Evolutionary conservation across 2,113 vertebrate genomes (phyloP), one percentile per base, ranked within the genome.

Genomic region (Ptilonorhynchus violaceus): DNA sequence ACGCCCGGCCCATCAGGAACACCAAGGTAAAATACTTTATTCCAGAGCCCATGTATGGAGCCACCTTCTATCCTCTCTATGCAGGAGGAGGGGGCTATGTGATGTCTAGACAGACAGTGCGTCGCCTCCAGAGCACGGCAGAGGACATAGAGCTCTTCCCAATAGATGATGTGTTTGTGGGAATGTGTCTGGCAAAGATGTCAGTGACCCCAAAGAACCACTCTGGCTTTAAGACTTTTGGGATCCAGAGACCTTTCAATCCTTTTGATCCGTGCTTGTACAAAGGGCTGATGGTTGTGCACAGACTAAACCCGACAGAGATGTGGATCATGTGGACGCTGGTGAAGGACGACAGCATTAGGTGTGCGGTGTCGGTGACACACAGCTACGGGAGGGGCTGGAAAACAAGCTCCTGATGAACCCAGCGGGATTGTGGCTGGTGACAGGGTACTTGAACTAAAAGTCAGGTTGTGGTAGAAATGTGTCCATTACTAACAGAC

Each of bases 271-370:
- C 98, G 0, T 99, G 98, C 73, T 88, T 98, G 12, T 98, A 98
- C 93, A 97, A 96, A 47, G 98, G 93, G 64, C 98, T 98, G 67
- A 98, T 98, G 85, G 72, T 98, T 24, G 97, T 98, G 79, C 98
- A 98, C 95, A 97, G 89, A 44, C 96, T 98, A 27, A 98, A 85
- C 73, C 97, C 98, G 1, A 96, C 95, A 0, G 96, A 98, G 93
- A 97, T 98, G 97, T 98, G 98, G 98, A 97, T 98, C 83, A 98
- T 98, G 98, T 98, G 98, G 98, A 98, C 98, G 1, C 87, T 98
- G 92, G 97, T 98, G 49, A 98, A 91, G 24, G 98, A 98, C 4
- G 81, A 96, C 42, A 73, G 90, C 55, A 96, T 98, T 25, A 82
- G 68, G 50, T 98, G 98, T 63, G 94, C 96, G 0, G 93, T 90